These are phyloP conservation scores for Montipora cactus DNA, from an alignment of 64 coral and sea anemone genomes.

Conservation along the genomic window DNA sequence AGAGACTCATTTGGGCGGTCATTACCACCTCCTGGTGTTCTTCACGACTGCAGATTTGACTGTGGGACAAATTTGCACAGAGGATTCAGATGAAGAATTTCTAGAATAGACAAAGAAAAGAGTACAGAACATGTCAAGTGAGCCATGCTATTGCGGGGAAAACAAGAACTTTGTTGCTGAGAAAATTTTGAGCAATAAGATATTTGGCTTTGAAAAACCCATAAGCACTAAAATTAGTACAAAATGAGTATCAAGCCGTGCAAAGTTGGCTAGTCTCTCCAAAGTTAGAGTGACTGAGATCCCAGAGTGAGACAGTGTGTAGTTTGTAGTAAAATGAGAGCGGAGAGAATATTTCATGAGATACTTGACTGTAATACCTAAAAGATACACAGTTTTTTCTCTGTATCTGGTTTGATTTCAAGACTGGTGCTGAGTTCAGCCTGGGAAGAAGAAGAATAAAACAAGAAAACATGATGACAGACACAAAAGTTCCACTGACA, in stretches of 20 bases:
- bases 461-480: not conserved
- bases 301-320: not conserved
- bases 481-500: not conserved
- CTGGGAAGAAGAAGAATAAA: slow-evolving; percentile 35
- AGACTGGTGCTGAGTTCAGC: slow-evolving; percentile 19
- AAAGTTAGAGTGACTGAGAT: too few species aligned
- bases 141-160: not conserved
- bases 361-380: not conserved
- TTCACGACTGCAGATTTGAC: not conserved
- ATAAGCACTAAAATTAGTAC: not conserved
- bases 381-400: not conserved
- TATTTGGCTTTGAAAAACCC: not conserved
- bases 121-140: not conserved
- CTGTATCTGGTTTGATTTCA: not conserved
- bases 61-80: not conserved
- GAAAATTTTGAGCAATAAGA: too few species aligned
- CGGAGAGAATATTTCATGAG: not conserved
- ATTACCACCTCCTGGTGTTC: not conserved
- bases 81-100: not conserved
- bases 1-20: not conserved
- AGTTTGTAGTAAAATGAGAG: not conserved
- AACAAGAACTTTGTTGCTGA: not conserved
- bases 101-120: not conserved
- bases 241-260: not conserved
- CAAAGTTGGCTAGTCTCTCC: not conserved